These are phyloP conservation scores for Pungitius pungitius DNA, from an alignment of 2,113 vertebrate species.

Conservation along the genomic window DNA sequence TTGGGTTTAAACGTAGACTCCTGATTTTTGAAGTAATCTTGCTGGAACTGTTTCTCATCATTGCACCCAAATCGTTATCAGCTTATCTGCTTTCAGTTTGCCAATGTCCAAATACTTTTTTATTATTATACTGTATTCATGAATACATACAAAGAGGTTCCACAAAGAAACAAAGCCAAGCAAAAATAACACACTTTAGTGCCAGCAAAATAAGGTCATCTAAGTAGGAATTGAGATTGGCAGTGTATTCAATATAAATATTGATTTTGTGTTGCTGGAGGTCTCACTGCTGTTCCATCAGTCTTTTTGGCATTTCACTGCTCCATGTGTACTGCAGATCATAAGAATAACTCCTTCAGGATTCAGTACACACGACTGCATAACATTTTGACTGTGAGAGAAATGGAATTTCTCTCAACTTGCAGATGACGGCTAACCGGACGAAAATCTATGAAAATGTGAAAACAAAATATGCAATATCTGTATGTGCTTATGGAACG, in stretches of 20 bases:
- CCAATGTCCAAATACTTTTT: constrained; percentile 22
- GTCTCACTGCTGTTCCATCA: constrained; percentile 49
- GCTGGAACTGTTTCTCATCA: constrained; percentile 46
- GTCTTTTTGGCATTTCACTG: constrained; percentile 40
- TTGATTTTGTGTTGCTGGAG: constrained; percentile 55
- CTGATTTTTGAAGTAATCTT: constrained; percentile 67
- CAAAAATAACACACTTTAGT: constrained; percentile 23
- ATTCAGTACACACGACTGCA: constrained; percentile 20
- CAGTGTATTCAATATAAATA: constrained; percentile 55
- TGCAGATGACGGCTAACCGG: neutral
- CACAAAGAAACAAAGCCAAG: constrained; percentile 34
- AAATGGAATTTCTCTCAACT: neutral
- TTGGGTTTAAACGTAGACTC: constrained; percentile 53
- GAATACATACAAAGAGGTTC: constrained; percentile 28
- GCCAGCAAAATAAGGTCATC: constrained; percentile 56
- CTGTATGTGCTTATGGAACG: neutral
- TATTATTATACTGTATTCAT: constrained; percentile 35
- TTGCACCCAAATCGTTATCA: constrained; percentile 15
- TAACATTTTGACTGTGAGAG: neutral
- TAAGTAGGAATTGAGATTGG: constrained; percentile 56
- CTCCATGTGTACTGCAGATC: constrained; percentile 19
- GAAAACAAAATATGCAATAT: neutral
- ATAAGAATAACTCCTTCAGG: constrained; percentile 20
- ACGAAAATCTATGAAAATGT: neutral
- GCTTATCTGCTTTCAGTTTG: neutral